Conservation (phyloP, 2,888 invertebrate species). For the Nebria brevicollis region DNA sequence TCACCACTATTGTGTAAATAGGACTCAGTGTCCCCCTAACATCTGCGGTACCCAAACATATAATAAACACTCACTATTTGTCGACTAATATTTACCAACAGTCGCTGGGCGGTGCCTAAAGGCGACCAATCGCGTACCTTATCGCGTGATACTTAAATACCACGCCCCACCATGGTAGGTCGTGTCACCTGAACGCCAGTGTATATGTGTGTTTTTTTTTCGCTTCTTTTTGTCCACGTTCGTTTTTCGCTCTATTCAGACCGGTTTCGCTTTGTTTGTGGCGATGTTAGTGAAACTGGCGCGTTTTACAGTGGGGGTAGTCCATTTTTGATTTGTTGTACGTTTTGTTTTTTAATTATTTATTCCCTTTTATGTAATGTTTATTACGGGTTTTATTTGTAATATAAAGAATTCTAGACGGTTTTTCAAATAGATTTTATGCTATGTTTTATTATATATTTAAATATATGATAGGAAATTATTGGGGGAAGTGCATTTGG, state of each 20-base stretch:
- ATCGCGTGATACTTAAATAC: constrained; percentile 58
- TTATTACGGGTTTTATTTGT: neutral
- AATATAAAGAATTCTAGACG: no score
- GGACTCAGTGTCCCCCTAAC: constrained; percentile 34
- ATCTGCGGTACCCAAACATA: constrained; percentile 64
- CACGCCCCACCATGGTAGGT: constrained; percentile 63
- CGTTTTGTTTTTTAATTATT: neutral
- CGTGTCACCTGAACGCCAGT: constrained; percentile 28
- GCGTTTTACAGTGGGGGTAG: neutral
- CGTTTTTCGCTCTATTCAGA: neutral
- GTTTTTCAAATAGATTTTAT: no score
- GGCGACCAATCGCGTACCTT: constrained; percentile 57
- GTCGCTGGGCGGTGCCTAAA: constrained; percentile 58
- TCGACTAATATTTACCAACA: constrained; percentile 66
- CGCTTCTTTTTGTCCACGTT: neutral
- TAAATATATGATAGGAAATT: no score
- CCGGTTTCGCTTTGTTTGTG: neutral
- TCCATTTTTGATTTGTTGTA: neutral
- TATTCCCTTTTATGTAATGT: neutral
- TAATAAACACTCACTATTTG: constrained; percentile 65
- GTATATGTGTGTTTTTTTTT: neutral
- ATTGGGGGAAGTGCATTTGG: no score
- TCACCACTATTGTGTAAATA: constrained; percentile 35
- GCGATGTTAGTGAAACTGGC: neutral
- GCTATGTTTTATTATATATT: no score